A percentile compares a stretch with the other conserved stretches of the same genome.
These are phyloP conservation scores for Cardiocondyla obscurior DNA, from an alignment of 1,140 invertebrate species.

Conservation along the genomic window DNA sequence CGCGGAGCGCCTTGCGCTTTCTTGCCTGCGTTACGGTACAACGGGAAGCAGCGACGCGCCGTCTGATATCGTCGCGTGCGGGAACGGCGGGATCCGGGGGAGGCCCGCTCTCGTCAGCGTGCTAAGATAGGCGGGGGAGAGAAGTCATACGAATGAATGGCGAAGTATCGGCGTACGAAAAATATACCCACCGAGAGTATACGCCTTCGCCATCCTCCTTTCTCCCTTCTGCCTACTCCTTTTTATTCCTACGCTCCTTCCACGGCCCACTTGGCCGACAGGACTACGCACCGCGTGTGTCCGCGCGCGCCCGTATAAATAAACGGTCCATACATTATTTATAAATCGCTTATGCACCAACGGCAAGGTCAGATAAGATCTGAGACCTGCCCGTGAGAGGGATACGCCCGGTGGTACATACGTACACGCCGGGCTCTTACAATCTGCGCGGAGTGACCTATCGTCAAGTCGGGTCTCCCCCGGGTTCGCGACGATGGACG, in stretches of 20 bases:
- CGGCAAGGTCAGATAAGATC: conserved; percentile 69
- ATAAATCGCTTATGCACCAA: conserved; percentile 68
- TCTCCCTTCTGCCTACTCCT: neutral
- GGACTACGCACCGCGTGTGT: conserved; percentile 54
- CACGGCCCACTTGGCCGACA: conserved; percentile 57
- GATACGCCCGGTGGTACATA: conserved; percentile 37
- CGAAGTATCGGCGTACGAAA: conserved; percentile 57
- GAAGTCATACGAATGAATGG: conserved; percentile 63
- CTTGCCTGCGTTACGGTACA: conserved; percentile 65
- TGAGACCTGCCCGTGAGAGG: conserved; percentile 56
- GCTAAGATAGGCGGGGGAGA: conserved; percentile 1
- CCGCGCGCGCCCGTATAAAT: conserved; percentile 58
- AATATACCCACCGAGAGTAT: conserved; percentile 57
- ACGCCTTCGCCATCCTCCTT: conserved; percentile 2
- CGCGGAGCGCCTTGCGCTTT: conserved; percentile 46
- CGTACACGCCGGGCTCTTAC: conserved; percentile 27
- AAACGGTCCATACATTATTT: conserved; percentile 70
- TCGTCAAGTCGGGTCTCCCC: conserved; percentile 56
- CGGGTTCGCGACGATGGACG: conserved; percentile 32
- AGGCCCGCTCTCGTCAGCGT: too few species aligned
- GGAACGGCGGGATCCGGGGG: conserved; percentile 55
- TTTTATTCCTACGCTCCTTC: conserved; percentile 59
- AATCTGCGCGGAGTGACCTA: conserved; percentile 52
- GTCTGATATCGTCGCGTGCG: conserved; percentile 40
- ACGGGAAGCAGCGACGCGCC: conserved; percentile 49